Evolutionary conservation across 2,888 invertebrate species (phyloP).

Genomic region (Sinohyriopsis cumingii): DNA sequence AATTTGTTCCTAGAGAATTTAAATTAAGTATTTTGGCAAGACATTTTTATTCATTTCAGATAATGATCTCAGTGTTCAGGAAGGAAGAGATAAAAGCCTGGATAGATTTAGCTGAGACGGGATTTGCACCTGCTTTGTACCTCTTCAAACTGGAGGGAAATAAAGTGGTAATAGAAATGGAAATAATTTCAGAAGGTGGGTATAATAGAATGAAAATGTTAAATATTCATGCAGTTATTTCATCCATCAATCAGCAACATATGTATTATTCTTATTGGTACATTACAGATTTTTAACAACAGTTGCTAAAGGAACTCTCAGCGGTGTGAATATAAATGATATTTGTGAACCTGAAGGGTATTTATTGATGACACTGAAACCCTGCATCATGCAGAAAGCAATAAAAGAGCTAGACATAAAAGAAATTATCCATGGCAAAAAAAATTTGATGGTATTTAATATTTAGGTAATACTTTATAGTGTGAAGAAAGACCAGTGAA

Average conservation of each 20-base stretch:
- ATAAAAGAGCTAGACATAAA: no score
- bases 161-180: constrained; percentile 52
- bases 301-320: not conserved
- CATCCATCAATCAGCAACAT: not conserved
- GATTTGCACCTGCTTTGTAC: constrained; percentile 48
- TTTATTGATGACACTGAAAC: not conserved
- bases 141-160: constrained; percentile 43
- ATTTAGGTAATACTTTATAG: no score
- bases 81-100: constrained; percentile 50
- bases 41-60: constrained; percentile 25
- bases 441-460: no score
- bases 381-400: no score
- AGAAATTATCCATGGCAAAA: no score
- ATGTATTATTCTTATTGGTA: no score
- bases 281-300: not conserved
- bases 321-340: no score
- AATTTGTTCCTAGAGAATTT: no score
- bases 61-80: constrained; percentile 52
- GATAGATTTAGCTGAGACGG: constrained; percentile 50
- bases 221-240: not conserved
- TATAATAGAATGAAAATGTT: not conserved
- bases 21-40: not conserved
- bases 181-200: constrained; percentile 47
- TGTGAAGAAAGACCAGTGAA: no score
- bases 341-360: not conserved